phyloP scores from a whole-genome alignment of 2,888 invertebrate species.

The Oscheius sp. region DNA sequence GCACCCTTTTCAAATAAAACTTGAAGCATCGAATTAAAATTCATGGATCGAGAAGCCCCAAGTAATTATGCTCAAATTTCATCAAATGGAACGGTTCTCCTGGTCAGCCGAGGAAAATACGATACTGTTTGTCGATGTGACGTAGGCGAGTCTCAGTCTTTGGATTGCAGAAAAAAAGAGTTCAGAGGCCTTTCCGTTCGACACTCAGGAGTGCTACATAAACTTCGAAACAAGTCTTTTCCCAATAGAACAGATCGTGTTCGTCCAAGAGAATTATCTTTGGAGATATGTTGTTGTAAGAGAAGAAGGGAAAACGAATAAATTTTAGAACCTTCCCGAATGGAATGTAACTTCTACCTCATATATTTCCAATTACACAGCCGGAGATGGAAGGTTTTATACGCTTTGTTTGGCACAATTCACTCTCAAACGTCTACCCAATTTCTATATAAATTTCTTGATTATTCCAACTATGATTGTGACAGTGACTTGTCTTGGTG shows the following conservation, averaged over 20 bases:
- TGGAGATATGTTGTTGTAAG: too few species aligned
- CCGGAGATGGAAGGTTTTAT: too few species aligned
- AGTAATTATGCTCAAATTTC: not conserved
- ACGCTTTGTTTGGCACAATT: too few species aligned
- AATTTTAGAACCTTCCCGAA: too few species aligned
- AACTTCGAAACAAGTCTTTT: not conserved
- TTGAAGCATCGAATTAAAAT: slow-evolving; percentile 10
- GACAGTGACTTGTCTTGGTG: not conserved
- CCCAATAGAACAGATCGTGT: not conserved
- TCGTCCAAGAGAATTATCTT: not conserved
- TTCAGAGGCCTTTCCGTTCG: slow-evolving; percentile 9
- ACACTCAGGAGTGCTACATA: slow-evolving; percentile 8
- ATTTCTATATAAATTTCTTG: too few species aligned
- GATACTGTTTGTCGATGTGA: slow-evolving; percentile 15
- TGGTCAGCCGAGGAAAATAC: slow-evolving; percentile 2
- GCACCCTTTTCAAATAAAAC: too few species aligned
- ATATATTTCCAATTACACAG: too few species aligned
- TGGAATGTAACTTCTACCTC: too few species aligned
- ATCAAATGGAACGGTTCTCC: not conserved
- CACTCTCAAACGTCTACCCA: too few species aligned
- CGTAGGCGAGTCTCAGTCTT: slow-evolving; percentile 11
- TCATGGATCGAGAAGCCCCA: slow-evolving; percentile 3
- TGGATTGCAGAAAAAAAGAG: not conserved
- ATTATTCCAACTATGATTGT: slow-evolving; percentile 5
- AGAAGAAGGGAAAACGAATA: too few species aligned